These are phyloP conservation scores for Triops cancriformis DNA, from an alignment of 1,140 invertebrate genomes.

Conservation along the genomic window DNA sequence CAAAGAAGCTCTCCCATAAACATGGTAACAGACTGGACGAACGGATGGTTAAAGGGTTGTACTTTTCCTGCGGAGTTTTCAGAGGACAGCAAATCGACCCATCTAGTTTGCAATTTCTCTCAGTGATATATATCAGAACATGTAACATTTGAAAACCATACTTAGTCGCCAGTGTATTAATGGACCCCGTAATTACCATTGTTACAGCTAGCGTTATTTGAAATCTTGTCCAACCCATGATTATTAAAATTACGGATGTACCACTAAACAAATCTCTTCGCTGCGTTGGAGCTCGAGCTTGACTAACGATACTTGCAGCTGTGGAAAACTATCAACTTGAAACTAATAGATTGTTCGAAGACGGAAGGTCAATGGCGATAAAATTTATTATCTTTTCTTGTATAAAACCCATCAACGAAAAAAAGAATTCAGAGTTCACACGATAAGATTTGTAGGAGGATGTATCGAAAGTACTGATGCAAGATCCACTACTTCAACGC, in stretches of 20 bases:
- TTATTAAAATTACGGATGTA: constrained; percentile 29
- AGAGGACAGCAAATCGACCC: constrained; percentile 63
- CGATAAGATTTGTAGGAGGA: not conserved
- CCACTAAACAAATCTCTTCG: not conserved
- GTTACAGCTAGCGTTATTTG: constrained; percentile 58
- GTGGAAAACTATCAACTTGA: not conserved
- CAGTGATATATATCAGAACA: constrained; percentile 20
- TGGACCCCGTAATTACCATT: constrained; percentile 69
- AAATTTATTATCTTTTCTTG: not conserved
- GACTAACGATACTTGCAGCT: not conserved
- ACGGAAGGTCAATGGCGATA: not conserved
- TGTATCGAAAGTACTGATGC: too few relatives aligned
- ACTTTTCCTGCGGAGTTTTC: constrained; percentile 52
- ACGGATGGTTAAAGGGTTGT: constrained; percentile 75
- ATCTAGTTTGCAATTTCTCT: constrained; percentile 48
- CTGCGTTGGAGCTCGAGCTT: not conserved
- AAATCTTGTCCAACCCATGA: constrained; percentile 59
- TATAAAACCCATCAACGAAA: not conserved
- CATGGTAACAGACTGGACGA: constrained; percentile 76
- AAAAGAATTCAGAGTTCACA: not conserved
- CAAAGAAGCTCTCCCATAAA: constrained; percentile 82
- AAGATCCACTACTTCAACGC: too few relatives aligned
- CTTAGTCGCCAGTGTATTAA: constrained; percentile 77
- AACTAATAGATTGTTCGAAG: not conserved
- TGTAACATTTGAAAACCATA: constrained; percentile 39